Evolutionary conservation across 2,113 vertebrate genomes (phyloP).

Genomic region (Cranoglanis bouderius): DNA sequence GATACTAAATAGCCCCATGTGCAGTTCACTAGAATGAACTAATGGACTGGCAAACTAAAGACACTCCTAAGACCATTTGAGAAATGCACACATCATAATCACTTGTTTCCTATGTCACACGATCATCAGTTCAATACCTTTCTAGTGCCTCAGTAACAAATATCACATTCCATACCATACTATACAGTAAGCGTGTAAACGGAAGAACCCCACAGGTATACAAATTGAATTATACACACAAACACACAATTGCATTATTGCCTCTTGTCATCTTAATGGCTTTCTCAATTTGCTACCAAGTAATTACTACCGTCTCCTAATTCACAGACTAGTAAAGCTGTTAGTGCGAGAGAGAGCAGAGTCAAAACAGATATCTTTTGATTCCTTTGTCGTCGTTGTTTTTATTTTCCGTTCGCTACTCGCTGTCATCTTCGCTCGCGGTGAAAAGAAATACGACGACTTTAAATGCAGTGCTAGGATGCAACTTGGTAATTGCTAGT

Average conservation of each 20-base stretch:
- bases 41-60: not conserved
- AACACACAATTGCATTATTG: constrained; percentile 48
- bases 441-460: constrained; percentile 48
- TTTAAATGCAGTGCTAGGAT: constrained; percentile 61
- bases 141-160: not conserved
- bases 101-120: not conserved
- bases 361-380: constrained; percentile 46
- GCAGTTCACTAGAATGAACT: not conserved
- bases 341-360: constrained; percentile 40
- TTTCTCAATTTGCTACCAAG: constrained; percentile 55
- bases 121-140: not conserved
- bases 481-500: constrained; percentile 71
- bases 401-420: constrained; percentile 13
- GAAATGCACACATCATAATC: not conserved
- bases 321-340: constrained; percentile 51
- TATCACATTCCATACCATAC: not conserved
- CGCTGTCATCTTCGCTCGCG: constrained; percentile 28
- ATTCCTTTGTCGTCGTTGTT: constrained; percentile 38
- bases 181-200: not conserved
- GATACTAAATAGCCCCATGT: not conserved
- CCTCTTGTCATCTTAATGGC: constrained; percentile 53
- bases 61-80: not conserved
- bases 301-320: constrained; percentile 58
- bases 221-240: constrained; percentile 51
- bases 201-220: constrained; percentile 35